Conservation (phyloP, 2,888 invertebrate species). For the Deladenus siricidicola region DNA sequence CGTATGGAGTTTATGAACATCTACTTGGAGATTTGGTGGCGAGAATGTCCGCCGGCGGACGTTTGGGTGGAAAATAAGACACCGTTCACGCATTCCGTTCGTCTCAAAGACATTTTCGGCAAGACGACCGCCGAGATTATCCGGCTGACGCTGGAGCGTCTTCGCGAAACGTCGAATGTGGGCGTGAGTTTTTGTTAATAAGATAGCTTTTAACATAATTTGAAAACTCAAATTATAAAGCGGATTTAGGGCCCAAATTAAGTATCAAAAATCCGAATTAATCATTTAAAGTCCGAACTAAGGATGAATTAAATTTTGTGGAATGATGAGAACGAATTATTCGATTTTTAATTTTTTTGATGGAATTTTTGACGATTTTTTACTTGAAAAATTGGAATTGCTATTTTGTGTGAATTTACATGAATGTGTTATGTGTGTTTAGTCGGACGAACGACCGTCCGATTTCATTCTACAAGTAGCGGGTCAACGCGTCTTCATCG, state of each 20-base stretch:
- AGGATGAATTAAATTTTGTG: too few species aligned
- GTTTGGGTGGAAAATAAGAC: background rate
- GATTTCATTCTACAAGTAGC: constrained; percentile 46
- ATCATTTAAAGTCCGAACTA: too few species aligned
- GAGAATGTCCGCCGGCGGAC: background rate
- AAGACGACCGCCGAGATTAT: constrained; percentile 21
- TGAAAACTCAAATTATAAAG: too few species aligned
- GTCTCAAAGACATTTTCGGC: constrained; percentile 21
- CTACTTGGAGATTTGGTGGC: constrained; percentile 26
- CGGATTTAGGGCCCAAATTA: too few species aligned
- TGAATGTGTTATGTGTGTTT: background rate
- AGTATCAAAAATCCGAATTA: too few species aligned
- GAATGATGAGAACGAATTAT: too few species aligned
- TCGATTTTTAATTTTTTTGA: background rate
- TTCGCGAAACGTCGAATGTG: background rate
- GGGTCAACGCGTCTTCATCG: constrained; percentile 40
- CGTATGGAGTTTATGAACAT: constrained; percentile 28
- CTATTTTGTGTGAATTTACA: too few species aligned
- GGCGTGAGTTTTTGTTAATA: background rate
- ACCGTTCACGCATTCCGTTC: constrained; percentile 11
- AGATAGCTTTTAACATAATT: too few species aligned
- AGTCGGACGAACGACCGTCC: constrained; percentile 28
- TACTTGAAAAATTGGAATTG: too few species aligned
- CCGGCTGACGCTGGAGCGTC: constrained; percentile 1
- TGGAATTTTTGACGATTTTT: background rate